A percentile compares a stretch with the other conserved stretches of the same genome.
phyloP scores from a whole-genome alignment of 2,888 invertebrate species.

The Mongoloraphidia duomilia region DNA sequence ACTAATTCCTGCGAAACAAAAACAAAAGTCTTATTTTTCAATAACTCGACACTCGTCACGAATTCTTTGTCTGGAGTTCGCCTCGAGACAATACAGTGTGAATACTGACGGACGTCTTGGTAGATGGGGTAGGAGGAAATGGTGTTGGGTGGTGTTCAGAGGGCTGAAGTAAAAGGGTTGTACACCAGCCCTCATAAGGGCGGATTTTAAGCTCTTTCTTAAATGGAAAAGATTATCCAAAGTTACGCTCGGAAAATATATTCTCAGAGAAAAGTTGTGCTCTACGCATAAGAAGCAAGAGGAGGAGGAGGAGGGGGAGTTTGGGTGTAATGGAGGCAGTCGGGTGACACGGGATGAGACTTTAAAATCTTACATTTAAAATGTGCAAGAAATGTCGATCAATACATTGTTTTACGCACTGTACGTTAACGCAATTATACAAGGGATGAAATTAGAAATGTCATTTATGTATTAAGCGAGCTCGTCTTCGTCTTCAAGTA shows the following conservation, averaged over 20 bases:
- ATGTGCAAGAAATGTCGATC: slow-evolving; percentile 17
- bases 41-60: background rate
- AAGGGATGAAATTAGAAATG: slow-evolving; percentile 28
- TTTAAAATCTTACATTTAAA: slow-evolving; percentile 5
- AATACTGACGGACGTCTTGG: too few species aligned
- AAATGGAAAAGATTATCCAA: slow-evolving; percentile 26
- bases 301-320: slow-evolving; percentile 20
- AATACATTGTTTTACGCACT: slow-evolving; percentile 25
- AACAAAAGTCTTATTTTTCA: background rate
- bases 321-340: slow-evolving; percentile 14
- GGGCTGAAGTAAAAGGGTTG: background rate
- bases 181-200: slow-evolving; percentile 16
- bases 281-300: background rate
- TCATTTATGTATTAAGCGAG: slow-evolving; percentile 13
- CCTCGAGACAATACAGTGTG: too few species aligned
- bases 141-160: too few species aligned
- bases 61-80: background rate
- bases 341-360: background rate
- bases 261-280: slow-evolving; percentile 18
- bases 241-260: slow-evolving; percentile 22
- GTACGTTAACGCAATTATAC: slow-evolving; percentile 26
- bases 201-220: slow-evolving; percentile 21
- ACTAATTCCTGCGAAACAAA: too few species aligned
- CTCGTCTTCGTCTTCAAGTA: too few species aligned
- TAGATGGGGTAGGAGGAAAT: too few species aligned